Evolutionary conservation across 2,888 invertebrate species (phyloP).

Genomic region (Tigriopus californicus): DNA sequence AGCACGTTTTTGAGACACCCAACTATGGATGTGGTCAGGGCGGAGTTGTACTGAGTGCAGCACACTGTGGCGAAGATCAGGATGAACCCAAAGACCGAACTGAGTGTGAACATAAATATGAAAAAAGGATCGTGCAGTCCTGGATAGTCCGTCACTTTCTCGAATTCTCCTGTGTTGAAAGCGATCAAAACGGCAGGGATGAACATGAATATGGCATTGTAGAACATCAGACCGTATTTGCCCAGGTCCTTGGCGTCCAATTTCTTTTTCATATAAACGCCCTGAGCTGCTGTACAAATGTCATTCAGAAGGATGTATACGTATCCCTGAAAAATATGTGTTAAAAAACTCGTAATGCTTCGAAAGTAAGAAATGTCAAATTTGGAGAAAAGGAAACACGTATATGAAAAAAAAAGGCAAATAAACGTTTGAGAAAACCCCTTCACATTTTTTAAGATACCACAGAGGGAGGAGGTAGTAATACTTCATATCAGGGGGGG

Average conservation of each 20-base stretch:
- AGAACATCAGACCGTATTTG: constrained; percentile 78
- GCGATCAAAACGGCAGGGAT: constrained; percentile 49
- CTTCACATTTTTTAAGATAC: no score
- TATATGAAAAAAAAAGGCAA: no score
- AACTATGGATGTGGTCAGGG: constrained; percentile 94
- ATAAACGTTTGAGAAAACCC: no score
- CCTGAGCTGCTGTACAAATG: constrained; percentile 87
- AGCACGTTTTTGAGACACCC: constrained; percentile 95
- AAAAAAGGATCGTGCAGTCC: constrained; percentile 60
- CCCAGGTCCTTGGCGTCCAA: constrained; percentile 79
- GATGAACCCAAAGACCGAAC: constrained; percentile 91
- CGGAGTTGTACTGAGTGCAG: constrained; percentile 89
- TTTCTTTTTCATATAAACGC: constrained; percentile 91
- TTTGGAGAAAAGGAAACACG: no score
- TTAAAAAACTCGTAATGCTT: no score
- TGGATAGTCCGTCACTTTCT: constrained; percentile 38
- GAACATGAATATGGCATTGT: constrained; percentile 77
- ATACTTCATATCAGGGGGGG: no score
- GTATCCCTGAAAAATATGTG: constrained; percentile 56
- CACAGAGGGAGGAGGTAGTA: no score
- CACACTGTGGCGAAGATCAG: constrained; percentile 83
- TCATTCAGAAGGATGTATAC: constrained; percentile 77
- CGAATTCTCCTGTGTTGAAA: constrained; percentile 53
- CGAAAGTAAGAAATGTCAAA: no score
- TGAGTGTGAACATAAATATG: constrained; percentile 56